These are phyloP conservation scores for Pangasius larnaudii DNA, from an alignment of 2,797 vertebrate species.

Conservation along the genomic window DNA sequence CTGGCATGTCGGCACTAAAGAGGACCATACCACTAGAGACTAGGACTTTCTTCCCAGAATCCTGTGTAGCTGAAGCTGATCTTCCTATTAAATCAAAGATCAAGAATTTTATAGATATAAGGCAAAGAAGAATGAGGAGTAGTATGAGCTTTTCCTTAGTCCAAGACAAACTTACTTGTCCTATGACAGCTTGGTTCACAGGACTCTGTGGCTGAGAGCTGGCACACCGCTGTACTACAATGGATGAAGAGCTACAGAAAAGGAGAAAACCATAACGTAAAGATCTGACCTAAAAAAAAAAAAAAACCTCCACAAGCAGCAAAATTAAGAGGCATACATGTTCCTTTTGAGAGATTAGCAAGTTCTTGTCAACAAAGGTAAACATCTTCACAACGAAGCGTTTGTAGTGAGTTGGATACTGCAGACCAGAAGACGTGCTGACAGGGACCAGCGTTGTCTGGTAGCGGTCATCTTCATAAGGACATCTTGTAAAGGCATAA, in stretches of 20 bases:
- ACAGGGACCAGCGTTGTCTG: constrained; percentile 65
- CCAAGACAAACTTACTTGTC: constrained; percentile 66
- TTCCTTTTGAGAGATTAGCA: constrained; percentile 47
- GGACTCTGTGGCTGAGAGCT: constrained; percentile 58
- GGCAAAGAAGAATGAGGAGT: not conserved
- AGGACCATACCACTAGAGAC: constrained; percentile 72
- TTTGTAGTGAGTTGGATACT: constrained; percentile 71
- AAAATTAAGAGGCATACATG: constrained; percentile 52
- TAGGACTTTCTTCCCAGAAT: constrained; percentile 43
- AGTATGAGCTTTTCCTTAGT: not conserved
- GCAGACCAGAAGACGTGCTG: constrained; percentile 61
- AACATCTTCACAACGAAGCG: constrained; percentile 75
- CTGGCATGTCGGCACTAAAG: constrained; percentile 42
- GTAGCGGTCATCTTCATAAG: constrained; percentile 73
- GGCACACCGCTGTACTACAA: constrained; percentile 69
- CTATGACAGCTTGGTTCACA: constrained; percentile 70
- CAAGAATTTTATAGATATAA: not conserved
- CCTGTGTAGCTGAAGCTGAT: constrained; percentile 27
- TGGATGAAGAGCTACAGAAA: constrained; percentile 72
- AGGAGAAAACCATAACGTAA: not conserved
- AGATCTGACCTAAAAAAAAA: not conserved
- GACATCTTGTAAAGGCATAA: constrained; percentile 63
- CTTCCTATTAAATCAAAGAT: constrained; percentile 61
- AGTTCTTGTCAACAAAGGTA: constrained; percentile 64
- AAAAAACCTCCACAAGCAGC: not conserved